Evolutionary conservation across 2,797 vertebrate species (phyloP).

Genomic region (Neopelma chrysocephalum): DNA sequence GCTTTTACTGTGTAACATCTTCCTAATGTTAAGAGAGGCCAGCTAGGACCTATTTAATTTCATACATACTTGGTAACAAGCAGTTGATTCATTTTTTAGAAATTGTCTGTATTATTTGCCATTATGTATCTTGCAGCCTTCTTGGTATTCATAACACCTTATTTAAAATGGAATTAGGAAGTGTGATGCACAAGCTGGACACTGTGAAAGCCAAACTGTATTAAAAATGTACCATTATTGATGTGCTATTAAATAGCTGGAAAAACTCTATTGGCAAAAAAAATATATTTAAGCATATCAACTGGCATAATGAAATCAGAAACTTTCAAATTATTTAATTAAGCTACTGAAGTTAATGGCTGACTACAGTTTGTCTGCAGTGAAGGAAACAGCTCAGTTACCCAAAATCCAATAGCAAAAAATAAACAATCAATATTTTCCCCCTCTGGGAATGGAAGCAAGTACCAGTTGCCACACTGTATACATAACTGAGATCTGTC

Average conservation of each 20-base stretch:
- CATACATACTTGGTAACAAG: not conserved
- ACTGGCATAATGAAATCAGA: conserved; percentile 47
- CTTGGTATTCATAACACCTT: not conserved
- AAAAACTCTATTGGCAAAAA: not conserved
- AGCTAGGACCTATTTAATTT: not conserved
- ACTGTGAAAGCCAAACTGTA: not conserved
- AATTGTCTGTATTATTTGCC: not conserved
- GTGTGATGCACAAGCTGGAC: not conserved
- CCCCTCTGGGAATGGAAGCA: not conserved
- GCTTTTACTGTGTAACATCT: not conserved
- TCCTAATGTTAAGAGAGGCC: not conserved
- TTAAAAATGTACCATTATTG: not conserved
- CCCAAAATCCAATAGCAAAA: conserved; percentile 2
- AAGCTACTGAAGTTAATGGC: conserved; percentile 31
- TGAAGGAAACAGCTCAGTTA: not conserved
- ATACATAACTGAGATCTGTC: not conserved
- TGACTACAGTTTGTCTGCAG: not conserved
- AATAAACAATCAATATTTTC: conserved; percentile 27
- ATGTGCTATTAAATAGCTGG: not conserved
- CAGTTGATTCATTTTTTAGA: not conserved
- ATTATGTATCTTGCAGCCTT: not conserved
- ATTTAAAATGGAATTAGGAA: not conserved
- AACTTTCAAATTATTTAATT: conserved; percentile 48
- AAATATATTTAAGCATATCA: conserved; percentile 2
- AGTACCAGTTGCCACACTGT: not conserved